Percentiles rank a stretch among this genome's conserved stretches.
Conservation (phyloP, 2,797 vertebrate species). For the Notolepis coatsorum region DNA sequence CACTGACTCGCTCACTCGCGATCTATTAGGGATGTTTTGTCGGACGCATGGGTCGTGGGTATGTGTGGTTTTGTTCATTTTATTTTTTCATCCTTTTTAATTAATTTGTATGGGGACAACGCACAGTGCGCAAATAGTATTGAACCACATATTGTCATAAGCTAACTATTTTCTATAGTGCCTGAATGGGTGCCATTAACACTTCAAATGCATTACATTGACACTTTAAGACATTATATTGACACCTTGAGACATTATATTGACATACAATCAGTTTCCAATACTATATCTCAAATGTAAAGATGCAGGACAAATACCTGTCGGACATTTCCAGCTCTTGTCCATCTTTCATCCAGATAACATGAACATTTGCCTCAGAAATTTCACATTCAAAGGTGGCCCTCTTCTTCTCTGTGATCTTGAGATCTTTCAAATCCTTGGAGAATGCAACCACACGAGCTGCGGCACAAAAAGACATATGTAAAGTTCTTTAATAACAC, state of each 20-base stretch:
- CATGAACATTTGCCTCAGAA: slow-evolving; percentile 88
- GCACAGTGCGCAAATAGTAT: too few relatives aligned
- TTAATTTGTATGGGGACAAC: too few relatives aligned
- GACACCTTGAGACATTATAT: neutral
- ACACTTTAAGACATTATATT: too few relatives aligned
- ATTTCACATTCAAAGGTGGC: slow-evolving; percentile 91
- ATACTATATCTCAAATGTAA: neutral
- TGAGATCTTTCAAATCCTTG: slow-evolving; percentile 91
- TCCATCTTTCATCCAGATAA: slow-evolving; percentile 92
- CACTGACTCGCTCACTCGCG: too few relatives aligned
- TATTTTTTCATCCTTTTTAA: too few relatives aligned
- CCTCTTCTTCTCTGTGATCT: slow-evolving; percentile 90
- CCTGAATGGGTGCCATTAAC: too few relatives aligned
- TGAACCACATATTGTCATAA: neutral
- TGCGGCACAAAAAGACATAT: slow-evolving; percentile 49
- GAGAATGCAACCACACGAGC: slow-evolving; percentile 92
- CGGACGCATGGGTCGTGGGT: too few relatives aligned
- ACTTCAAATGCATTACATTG: too few relatives aligned
- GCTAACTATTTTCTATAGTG: neutral
- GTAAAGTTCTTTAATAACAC: too few relatives aligned
- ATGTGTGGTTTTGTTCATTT: too few relatives aligned
- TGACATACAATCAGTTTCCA: neutral
- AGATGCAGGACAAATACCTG: slow-evolving; percentile 66
- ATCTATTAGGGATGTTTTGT: too few relatives aligned
- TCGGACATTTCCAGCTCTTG: slow-evolving; percentile 86